Conservation (phyloP, 2,113 vertebrate species). For the Cochlearius cochlearius region DNA sequence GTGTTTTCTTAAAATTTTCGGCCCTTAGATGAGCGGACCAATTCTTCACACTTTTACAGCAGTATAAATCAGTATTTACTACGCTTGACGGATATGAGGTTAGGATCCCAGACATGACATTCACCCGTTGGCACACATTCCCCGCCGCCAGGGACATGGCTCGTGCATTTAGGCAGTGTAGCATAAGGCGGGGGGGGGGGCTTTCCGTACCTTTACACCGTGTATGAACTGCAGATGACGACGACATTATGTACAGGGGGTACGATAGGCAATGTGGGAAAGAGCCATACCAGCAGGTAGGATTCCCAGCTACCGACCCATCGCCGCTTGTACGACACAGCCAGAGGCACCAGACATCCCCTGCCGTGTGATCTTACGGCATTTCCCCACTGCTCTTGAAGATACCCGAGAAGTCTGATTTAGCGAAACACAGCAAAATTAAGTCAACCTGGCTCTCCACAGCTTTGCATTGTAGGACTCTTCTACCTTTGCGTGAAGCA, state of each 20-base stretch:
- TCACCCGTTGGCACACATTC: neutral
- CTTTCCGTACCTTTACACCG: rapidly evolving
- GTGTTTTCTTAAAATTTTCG: neutral
- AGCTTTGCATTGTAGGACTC: neutral
- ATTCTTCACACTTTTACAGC: neutral
- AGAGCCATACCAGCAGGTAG: neutral
- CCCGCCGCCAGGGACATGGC: neutral
- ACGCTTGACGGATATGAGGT: neutral
- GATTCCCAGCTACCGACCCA: neutral
- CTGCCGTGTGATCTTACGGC: rapidly evolving
- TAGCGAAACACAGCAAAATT: neutral
- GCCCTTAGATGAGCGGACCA: neutral
- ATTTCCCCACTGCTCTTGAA: neutral
- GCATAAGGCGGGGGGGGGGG: neutral
- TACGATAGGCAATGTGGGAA: neutral
- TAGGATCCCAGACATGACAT: neutral
- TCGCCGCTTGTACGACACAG: neutral
- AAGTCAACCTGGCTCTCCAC: neutral
- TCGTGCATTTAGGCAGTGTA: neutral
- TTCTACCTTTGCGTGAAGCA: neutral
- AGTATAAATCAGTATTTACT: neutral
- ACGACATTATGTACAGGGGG: neutral
- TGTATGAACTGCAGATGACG: neutral
- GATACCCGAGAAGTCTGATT: neutral
- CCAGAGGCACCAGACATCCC: neutral